Evolutionary conservation across 2,888 invertebrate species (phyloP).

Genomic region (Drosophila cyrtoloma): DNA sequence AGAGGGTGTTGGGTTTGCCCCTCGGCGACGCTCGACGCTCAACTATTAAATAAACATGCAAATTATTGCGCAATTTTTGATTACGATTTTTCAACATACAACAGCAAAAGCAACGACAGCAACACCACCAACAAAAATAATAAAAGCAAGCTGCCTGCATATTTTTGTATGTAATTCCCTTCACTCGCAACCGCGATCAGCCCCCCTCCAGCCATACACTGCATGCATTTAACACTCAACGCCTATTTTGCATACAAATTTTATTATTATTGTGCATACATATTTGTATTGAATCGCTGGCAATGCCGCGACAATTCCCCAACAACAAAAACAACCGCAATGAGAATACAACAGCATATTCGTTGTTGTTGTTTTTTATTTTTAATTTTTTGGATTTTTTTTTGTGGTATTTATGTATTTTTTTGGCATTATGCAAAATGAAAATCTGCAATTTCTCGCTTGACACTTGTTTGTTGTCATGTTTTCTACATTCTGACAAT

Average conservation of each 20-base stretch:
- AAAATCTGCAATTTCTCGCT: slow-evolving; percentile 72
- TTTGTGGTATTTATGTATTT: slow-evolving; percentile 4
- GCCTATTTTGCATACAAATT: slow-evolving; percentile 81
- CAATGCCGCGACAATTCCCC: slow-evolving; percentile 54
- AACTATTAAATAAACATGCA: slow-evolving; percentile 81
- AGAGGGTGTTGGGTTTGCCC: slow-evolving; percentile 9
- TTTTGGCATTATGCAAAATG: slow-evolving; percentile 69
- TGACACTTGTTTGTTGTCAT: slow-evolving; percentile 79
- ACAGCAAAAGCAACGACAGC: slow-evolving; percentile 13
- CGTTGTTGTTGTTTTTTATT: slow-evolving; percentile 6
- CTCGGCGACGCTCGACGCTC: slow-evolving; percentile 27
- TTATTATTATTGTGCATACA: slow-evolving; percentile 77
- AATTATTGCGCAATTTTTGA: slow-evolving; percentile 82
- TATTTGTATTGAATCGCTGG: slow-evolving; percentile 72
- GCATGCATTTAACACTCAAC: slow-evolving; percentile 80
- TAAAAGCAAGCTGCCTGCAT: slow-evolving; percentile 48
- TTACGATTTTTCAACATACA: slow-evolving; percentile 76
- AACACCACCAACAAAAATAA: slow-evolving; percentile 16
- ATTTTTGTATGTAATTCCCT: slow-evolving; percentile 72
- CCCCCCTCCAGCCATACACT: slow-evolving; percentile 34
- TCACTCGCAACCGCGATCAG: not conserved
- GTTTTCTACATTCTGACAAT: slow-evolving; percentile 59
- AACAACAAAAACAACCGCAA: slow-evolving; percentile 23
- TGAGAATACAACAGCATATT: slow-evolving; percentile 15
- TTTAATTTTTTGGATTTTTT: not conserved